phyloP scores from a whole-genome alignment of 2,797 vertebrate genomes.

The Sylvia borin region DNA sequence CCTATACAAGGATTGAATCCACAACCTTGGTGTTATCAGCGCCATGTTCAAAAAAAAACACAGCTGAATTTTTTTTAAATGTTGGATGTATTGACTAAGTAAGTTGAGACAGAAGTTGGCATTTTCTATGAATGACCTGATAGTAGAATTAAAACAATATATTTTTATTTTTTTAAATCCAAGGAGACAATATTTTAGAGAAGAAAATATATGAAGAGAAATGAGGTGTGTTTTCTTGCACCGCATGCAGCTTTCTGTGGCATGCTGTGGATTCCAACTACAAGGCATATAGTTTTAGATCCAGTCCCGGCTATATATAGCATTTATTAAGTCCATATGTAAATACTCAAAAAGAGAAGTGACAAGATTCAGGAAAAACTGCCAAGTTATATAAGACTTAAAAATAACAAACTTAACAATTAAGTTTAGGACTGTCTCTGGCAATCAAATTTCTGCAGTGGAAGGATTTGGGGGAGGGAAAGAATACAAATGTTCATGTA shows the following conservation, averaged over 20 bases:
- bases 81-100: fast-evolving
- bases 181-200: neutral
- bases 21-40: neutral
- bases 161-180: neutral
- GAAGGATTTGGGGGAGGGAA: neutral
- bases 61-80: neutral
- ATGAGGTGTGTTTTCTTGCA: neutral
- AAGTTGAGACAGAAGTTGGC: neutral
- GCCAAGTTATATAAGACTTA: conserved; percentile 18
- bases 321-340: neutral
- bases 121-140: neutral
- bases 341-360: conserved; percentile 29
- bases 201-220: neutral
- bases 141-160: neutral
- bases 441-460: neutral
- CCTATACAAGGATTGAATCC: neutral
- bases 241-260: neutral
- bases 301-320: neutral
- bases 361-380: conserved; percentile 1
- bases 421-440: neutral
- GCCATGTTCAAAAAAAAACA: neutral
- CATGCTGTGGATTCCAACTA: neutral
- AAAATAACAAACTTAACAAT: conserved; percentile 34
- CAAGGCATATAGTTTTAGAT: neutral
- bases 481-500: neutral